Evolutionary conservation across 2,888 invertebrate genomes (phyloP).

Genomic region (Gymnoscelis rufifasciata): DNA sequence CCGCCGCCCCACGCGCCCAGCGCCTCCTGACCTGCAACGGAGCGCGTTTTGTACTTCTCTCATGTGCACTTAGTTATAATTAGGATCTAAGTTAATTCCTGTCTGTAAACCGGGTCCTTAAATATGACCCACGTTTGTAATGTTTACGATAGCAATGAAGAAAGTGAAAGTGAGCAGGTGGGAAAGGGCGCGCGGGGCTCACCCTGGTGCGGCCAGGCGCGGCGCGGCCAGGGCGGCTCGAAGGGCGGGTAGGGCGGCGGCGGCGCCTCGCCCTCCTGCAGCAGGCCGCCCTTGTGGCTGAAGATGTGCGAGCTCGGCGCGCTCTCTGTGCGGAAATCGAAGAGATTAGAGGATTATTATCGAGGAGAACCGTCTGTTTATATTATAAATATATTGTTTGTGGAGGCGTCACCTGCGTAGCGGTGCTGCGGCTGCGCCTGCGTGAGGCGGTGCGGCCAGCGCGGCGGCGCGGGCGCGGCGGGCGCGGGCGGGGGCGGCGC

Average conservation of each 20-base stretch:
- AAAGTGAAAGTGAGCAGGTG: too few relatives aligned
- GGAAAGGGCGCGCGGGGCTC: not conserved
- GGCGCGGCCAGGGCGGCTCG: conserved; percentile 30
- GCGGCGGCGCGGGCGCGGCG: conserved; percentile 25
- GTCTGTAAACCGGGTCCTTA: too few relatives aligned
- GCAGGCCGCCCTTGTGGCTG: conserved; percentile 84
- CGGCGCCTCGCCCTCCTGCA: conserved; percentile 65
- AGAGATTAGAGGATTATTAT: too few relatives aligned
- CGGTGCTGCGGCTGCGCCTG: conserved; percentile 61
- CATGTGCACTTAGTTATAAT: too few relatives aligned
- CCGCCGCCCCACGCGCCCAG: conserved; percentile 26
- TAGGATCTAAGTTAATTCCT: too few relatives aligned
- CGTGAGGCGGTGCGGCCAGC: conserved; percentile 65
- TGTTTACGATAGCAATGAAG: too few relatives aligned
- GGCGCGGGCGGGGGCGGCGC: conserved; percentile 20
- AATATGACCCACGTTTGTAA: too few relatives aligned
- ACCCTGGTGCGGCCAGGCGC: conserved; percentile 28
- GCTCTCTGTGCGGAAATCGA: not conserved
- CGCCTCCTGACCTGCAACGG: conserved; percentile 39
- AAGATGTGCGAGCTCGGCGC: conserved; percentile 80
- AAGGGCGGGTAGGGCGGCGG: conserved; percentile 42
- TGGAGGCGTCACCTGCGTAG: conserved; percentile 29
- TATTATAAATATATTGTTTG: too few relatives aligned
- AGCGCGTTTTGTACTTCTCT: too few relatives aligned
- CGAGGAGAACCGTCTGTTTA: too few relatives aligned